phyloP scores from a whole-genome alignment of 2,113 vertebrate species.

The Panthera leo region DNA sequence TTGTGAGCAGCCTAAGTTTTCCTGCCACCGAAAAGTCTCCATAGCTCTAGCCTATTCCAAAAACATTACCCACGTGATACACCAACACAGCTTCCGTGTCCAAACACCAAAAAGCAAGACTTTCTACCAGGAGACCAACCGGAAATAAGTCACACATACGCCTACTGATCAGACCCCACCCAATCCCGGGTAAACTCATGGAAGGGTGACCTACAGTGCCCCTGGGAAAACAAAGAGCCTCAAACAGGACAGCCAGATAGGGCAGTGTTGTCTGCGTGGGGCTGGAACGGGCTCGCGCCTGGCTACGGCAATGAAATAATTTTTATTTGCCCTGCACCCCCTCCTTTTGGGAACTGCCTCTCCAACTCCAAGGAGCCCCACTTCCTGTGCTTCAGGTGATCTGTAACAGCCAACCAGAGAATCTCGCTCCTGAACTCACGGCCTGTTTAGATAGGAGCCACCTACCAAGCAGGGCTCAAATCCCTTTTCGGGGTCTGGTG shows the following conservation, averaged over 20 bases:
- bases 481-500: background rate
- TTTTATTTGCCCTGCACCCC: background rate
- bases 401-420: background rate
- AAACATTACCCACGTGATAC: background rate
- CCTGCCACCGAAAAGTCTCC: background rate
- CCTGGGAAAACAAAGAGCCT: background rate
- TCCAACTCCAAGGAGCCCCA: background rate
- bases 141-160: background rate
- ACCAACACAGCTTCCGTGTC: background rate
- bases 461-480: background rate
- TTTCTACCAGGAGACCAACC: background rate
- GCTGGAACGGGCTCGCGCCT: background rate
- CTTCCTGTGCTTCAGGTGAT: background rate
- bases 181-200: background rate
- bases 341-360: background rate
- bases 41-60: background rate
- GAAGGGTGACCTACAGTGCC: background rate
- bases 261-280: accelerated
- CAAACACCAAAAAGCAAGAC: background rate
- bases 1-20: background rate
- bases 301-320: background rate
- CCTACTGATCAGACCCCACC: background rate
- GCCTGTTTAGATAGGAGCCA: background rate
- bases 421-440: background rate
- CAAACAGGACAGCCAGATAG: background rate